Evolutionary conservation across 2,888 invertebrate species (phyloP).

Genomic region (Cephus spinipes): DNA sequence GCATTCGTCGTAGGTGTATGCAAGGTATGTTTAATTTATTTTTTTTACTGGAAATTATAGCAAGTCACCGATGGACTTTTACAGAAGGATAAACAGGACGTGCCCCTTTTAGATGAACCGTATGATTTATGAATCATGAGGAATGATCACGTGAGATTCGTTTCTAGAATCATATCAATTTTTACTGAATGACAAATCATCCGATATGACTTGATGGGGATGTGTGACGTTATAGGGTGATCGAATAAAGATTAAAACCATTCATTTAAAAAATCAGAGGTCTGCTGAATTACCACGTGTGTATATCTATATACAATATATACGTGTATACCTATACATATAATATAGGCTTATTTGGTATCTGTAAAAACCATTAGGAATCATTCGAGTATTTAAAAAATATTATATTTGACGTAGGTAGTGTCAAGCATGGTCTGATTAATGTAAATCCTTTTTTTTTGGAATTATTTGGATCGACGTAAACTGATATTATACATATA

Average conservation of each 20-base stretch:
- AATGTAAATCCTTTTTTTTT: neutral
- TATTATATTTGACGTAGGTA: neutral
- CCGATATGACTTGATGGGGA: neutral
- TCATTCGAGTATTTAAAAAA: neutral
- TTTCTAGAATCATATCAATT: neutral
- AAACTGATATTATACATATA: neutral
- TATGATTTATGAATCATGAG: neutral
- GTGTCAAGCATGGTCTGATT: neutral
- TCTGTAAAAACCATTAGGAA: neutral
- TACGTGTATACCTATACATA: neutral
- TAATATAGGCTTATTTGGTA: neutral
- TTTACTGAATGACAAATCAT: neutral
- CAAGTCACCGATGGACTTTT: neutral
- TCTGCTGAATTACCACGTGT: neutral
- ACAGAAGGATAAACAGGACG: neutral
- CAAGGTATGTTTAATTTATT: neutral
- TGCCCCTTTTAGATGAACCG: neutral
- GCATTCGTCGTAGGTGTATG: neutral
- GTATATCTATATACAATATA: neutral
- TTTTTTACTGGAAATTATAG: neutral
- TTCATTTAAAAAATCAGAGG: neutral
- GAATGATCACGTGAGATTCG: neutral
- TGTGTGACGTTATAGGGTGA: neutral
- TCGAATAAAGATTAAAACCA: neutral
- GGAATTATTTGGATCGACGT: neutral